A percentile compares a stretch with the other conserved stretches of the same genome.
These are phyloP conservation scores for Parambassis ranga DNA, from an alignment of 2,797 vertebrate genomes.

Conservation along the genomic window DNA sequence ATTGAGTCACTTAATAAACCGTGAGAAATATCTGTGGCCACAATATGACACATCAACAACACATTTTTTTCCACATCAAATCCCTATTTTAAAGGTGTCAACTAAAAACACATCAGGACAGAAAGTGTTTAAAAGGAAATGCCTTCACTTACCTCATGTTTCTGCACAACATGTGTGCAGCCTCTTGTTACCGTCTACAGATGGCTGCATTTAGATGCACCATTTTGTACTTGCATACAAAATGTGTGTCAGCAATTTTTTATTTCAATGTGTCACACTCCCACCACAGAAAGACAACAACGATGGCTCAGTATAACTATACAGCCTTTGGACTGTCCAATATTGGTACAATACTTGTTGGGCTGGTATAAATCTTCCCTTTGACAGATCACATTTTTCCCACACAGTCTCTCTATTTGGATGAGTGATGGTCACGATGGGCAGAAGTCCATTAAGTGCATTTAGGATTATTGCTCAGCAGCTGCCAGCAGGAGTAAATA, in stretches of 20 bases:
- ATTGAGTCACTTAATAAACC: too few species aligned
- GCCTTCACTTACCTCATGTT: background rate
- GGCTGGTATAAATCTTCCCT: slow-evolving; percentile 1
- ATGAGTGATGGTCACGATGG: slow-evolving; percentile 29
- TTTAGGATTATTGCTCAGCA: slow-evolving; percentile 15
- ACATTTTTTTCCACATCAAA: too few species aligned
- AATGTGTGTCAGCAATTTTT: background rate
- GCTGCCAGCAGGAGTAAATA: background rate
- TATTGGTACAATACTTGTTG: slow-evolving; percentile 1
- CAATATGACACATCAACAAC: too few species aligned
- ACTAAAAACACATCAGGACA: too few species aligned
- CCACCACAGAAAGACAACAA: background rate
- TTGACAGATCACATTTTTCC: slow-evolving; percentile 42
- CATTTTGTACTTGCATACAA: background rate
- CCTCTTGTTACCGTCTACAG: background rate
- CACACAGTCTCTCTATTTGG: slow-evolving; percentile 14
- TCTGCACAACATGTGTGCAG: background rate
- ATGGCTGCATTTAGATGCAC: background rate
- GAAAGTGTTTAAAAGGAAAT: too few species aligned
- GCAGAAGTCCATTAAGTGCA: slow-evolving; percentile 15
- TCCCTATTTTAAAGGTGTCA: too few species aligned
- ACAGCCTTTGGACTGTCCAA: background rate
- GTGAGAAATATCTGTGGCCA: too few species aligned
- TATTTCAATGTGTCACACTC: background rate
- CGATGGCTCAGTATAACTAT: background rate